Evolutionary conservation across 2,888 invertebrate species (phyloP).

Genomic region (Electrophaes corylata): DNA sequence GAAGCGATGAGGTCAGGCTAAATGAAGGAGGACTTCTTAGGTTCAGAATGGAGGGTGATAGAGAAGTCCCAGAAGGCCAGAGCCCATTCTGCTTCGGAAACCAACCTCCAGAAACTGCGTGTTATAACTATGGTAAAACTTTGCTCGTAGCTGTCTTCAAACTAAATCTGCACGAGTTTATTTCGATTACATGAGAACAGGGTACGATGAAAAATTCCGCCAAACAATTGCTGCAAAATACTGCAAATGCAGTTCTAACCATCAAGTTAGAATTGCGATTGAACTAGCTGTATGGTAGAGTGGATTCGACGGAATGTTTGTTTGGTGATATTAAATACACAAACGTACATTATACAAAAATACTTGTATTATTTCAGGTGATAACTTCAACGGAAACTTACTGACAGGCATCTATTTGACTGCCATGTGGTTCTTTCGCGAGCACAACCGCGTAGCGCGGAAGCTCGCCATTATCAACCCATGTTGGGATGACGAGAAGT

Average conservation of each 20-base stretch:
- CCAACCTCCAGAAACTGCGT: conserved; percentile 20
- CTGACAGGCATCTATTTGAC: conserved; percentile 42
- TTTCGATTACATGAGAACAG: too few relatives aligned
- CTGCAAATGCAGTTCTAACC: too few relatives aligned
- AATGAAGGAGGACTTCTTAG: conserved; percentile 46
- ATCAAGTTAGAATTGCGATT: too few relatives aligned
- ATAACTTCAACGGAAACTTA: conserved; percentile 39
- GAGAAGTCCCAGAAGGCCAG: conserved; percentile 45
- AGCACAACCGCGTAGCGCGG: conserved; percentile 87
- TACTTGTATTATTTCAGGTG: conserved; percentile 39
- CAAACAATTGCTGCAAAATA: too few relatives aligned
- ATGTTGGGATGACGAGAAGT: conserved; percentile 93
- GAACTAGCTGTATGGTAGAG: too few relatives aligned
- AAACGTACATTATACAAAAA: too few relatives aligned
- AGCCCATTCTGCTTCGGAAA: conserved; percentile 41
- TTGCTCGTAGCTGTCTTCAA: too few relatives aligned
- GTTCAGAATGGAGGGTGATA: conserved; percentile 44
- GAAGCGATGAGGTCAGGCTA: conserved; percentile 37
- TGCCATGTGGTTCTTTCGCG: conserved; percentile 73
- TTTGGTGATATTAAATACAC: too few relatives aligned
- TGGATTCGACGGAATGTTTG: too few relatives aligned
- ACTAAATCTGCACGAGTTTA: too few relatives aligned
- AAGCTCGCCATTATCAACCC: conserved; percentile 86
- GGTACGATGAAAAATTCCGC: too few relatives aligned
- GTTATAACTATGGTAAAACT: conserved; percentile 47